Conservation (phyloP, 2,797 vertebrate genomes). For the Etheostoma nigrum region DNA sequence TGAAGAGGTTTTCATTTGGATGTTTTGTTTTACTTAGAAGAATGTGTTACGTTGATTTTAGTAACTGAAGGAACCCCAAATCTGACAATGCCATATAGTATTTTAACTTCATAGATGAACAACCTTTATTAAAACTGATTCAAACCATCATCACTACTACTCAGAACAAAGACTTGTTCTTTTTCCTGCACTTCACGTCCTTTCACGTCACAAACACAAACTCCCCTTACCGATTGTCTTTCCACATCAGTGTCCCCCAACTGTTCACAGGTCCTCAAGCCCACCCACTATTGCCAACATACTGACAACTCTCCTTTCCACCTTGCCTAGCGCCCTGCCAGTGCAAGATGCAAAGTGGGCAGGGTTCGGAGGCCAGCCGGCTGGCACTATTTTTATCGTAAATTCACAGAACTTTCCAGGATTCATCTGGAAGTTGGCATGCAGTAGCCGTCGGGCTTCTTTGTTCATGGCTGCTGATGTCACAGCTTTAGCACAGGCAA, state of each 20-base stretch:
- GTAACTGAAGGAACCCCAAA: background rate
- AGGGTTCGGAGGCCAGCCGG: slow-evolving; percentile 57
- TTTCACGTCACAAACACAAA: slow-evolving; percentile 22
- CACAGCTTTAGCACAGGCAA: slow-evolving; percentile 62
- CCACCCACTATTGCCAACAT: slow-evolving; percentile 60
- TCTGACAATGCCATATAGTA: background rate
- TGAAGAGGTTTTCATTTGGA: background rate
- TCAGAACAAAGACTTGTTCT: slow-evolving; percentile 14
- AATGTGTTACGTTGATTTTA: background rate
- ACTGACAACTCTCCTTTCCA: slow-evolving; percentile 67
- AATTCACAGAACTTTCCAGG: slow-evolving; percentile 90
- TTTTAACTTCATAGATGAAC: background rate
- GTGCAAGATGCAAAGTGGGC: slow-evolving; percentile 61
- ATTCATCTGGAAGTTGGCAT: slow-evolving; percentile 74
- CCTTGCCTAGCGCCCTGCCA: slow-evolving; percentile 56
- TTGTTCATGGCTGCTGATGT: slow-evolving; percentile 83
- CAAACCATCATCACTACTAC: slow-evolving; percentile 4
- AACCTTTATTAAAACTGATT: slow-evolving; percentile 1
- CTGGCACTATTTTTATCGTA: slow-evolving; percentile 92
- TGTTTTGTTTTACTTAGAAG: background rate
- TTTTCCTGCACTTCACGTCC: background rate
- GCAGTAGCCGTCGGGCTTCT: slow-evolving; percentile 40
- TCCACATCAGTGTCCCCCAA: slow-evolving; percentile 73
- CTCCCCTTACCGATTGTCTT: slow-evolving; percentile 45
- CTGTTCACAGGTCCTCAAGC: slow-evolving; percentile 75